A percentile compares a stretch with the other conserved stretches of the same genome.
Evolutionary conservation across 2,888 invertebrate species (phyloP).

Genomic region (Napeogenes inachia): DNA sequence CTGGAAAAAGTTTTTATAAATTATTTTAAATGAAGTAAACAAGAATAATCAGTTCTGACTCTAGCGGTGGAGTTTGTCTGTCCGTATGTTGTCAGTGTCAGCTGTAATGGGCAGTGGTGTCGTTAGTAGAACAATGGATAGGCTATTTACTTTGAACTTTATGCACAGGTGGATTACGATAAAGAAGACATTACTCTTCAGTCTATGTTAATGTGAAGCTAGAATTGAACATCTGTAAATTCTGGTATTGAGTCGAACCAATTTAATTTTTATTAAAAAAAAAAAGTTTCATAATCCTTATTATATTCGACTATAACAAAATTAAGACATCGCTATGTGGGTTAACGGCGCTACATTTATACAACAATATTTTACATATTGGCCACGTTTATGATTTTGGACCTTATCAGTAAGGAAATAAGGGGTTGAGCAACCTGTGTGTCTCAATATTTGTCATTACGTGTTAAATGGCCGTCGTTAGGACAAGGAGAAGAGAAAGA

Average conservation of each 20-base stretch:
- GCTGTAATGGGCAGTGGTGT: not conserved
- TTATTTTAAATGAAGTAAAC: too few species aligned
- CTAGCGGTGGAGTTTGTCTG: too few species aligned
- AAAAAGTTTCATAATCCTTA: not conserved
- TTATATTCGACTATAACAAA: not conserved
- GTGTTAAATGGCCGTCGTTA: constrained; percentile 47
- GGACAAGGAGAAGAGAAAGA: constrained; percentile 51
- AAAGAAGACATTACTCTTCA: not conserved
- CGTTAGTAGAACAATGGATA: constrained; percentile 1
- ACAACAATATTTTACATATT: constrained; percentile 1
- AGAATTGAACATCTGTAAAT: not conserved
- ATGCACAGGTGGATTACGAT: not conserved
- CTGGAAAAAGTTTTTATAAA: too few species aligned
- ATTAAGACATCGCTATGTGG: not conserved
- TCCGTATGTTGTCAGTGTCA: not conserved
- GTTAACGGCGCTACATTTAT: not conserved
- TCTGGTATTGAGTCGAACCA: not conserved
- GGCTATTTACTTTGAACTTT: not conserved
- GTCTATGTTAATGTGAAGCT: too few species aligned
- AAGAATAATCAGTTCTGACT: too few species aligned
- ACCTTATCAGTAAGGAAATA: constrained; percentile 10
- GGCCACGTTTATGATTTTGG: constrained; percentile 4
- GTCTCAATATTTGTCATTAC: constrained; percentile 56
- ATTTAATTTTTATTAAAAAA: too few species aligned
- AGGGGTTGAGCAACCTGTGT: constrained; percentile 21